Percentiles rank a stretch among this genome's conserved stretches.
These are phyloP conservation scores for Enteromius afrohamiltoni DNA, from an alignment of 2,797 vertebrate species.

Conservation along the genomic window DNA sequence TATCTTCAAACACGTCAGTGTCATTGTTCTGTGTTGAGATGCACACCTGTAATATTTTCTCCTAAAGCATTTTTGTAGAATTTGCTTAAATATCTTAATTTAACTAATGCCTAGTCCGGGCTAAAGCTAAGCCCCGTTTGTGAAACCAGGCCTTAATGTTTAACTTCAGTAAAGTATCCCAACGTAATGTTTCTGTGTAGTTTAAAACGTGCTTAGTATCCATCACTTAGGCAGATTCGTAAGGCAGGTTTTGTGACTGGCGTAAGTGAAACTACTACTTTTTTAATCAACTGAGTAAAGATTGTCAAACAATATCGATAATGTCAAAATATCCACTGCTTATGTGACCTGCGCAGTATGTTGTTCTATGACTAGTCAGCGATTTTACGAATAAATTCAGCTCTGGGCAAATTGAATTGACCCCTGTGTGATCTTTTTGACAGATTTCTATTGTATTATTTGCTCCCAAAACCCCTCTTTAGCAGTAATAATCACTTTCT, in stretches of 20 bases:
- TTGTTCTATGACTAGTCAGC: neutral
- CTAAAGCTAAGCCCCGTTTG: too few species aligned
- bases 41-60: too few species aligned
- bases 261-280: neutral
- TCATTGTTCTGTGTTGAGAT: too few species aligned
- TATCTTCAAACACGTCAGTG: too few species aligned
- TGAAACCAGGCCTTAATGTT: too few species aligned
- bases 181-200: neutral
- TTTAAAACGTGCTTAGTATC: neutral
- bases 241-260: neutral
- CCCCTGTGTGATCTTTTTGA: slow-evolving; percentile 2
- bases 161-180: too few species aligned
- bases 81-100: too few species aligned
- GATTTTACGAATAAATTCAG: neutral
- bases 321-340: slow-evolving; percentile 11
- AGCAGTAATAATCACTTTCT: slow-evolving; percentile 4
- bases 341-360: slow-evolving; percentile 4
- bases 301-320: neutral
- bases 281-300: slow-evolving; percentile 1
- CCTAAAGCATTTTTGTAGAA: too few species aligned
- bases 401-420: slow-evolving; percentile 22
- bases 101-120: too few species aligned
- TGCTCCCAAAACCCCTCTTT: slow-evolving; percentile 8
- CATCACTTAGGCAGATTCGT: neutral
- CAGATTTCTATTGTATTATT: slow-evolving; percentile 14